Evolutionary conservation across 2,113 vertebrate genomes (phyloP).

Genomic region (Ochotona princeps): DNA sequence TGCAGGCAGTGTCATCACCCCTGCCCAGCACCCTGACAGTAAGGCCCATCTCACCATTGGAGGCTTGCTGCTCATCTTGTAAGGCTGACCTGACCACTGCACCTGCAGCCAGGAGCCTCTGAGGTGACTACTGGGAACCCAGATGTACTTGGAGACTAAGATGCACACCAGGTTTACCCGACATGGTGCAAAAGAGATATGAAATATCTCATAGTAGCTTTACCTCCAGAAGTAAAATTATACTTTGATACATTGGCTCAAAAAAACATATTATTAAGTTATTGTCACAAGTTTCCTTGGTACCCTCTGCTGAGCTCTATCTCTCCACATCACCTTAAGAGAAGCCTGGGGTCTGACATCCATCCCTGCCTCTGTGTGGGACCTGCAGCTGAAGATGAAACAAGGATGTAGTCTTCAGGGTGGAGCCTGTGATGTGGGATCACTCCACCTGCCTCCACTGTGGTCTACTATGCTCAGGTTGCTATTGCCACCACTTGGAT

Average conservation of each 20-base stretch:
- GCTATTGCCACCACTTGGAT: not conserved
- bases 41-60: rapidly evolving
- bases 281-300: not conserved
- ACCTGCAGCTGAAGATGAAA: not conserved
- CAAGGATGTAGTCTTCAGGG: no score
- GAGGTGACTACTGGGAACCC: not conserved
- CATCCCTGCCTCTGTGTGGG: not conserved
- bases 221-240: not conserved
- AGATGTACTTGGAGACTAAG: not conserved
- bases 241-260: not conserved
- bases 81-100: not conserved
- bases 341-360: not conserved
- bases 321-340: not conserved
- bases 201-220: not conserved
- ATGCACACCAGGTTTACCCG: not conserved
- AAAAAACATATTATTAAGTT: not conserved
- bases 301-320: no score
- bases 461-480: no score
- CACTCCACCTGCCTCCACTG: no score
- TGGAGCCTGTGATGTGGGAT: no score
- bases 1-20: rapidly evolving
- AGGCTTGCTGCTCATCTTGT: rapidly evolving
- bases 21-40: not conserved
- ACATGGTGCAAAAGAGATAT: not conserved
- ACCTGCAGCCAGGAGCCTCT: rapidly evolving